Percentiles rank a stretch among this genome's conserved stretches.
phyloP scores from a whole-genome alignment of 2,113 vertebrate genomes.

The Damaliscus lunatus region DNA sequence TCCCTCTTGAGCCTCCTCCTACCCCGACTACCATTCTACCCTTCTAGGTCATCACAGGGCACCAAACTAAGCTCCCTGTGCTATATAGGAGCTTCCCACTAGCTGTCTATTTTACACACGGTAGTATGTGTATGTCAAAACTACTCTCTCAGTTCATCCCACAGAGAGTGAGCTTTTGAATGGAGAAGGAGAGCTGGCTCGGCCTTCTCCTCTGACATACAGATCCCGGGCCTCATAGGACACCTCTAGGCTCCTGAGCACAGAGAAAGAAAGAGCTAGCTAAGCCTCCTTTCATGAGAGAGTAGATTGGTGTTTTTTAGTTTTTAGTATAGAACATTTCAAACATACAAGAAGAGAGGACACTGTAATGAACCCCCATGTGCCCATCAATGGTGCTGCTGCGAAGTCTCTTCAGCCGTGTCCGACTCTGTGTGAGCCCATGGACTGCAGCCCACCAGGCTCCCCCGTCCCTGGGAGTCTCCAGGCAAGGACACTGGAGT shows the following conservation, averaged over 20 bases:
- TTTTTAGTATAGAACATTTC: slow-evolving; percentile 18
- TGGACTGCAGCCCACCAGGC: too few relatives aligned
- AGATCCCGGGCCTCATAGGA: not conserved
- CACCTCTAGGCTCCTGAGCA: not conserved
- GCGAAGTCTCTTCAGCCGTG: too few relatives aligned
- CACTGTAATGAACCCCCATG: not conserved
- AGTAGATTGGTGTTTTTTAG: not conserved
- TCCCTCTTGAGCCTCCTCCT: not conserved
- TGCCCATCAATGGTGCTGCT: not conserved
- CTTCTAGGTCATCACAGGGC: not conserved
- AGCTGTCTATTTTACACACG: not conserved
- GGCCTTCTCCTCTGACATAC: not conserved
- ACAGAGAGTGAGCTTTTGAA: too few relatives aligned
- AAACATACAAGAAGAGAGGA: not conserved
- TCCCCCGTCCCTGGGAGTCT: too few relatives aligned
- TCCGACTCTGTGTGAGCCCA: too few relatives aligned
- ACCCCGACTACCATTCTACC: not conserved
- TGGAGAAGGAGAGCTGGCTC: not conserved
- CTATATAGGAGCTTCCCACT: not conserved
- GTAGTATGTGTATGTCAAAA: not conserved
- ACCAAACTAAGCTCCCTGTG: not conserved
- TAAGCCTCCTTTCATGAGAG: not conserved
- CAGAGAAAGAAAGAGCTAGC: not conserved
- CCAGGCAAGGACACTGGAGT: too few relatives aligned
- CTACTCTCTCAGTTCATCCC: not conserved